Evolutionary conservation across 2,797 vertebrate species (phyloP), one percentile per base, ranked within the genome.

Genomic region (Podarcis lilfordi): DNA sequence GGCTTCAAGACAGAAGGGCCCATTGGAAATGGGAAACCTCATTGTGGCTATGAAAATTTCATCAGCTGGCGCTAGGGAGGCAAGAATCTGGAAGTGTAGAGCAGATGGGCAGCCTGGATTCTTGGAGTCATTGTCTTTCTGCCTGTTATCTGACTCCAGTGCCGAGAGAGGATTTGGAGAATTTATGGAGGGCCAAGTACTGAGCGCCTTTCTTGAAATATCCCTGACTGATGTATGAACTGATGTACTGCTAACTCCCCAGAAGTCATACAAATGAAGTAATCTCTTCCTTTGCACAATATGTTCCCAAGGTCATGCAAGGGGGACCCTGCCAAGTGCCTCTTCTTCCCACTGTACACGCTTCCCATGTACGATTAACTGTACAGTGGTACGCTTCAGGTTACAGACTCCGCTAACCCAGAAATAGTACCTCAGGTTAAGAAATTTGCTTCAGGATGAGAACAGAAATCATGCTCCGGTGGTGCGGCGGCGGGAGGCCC

Each of bases 41-140:
- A 93, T 93, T 88, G 35, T 43, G 75, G 89, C 95, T 95, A 96
- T 97, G 95, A 97, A 97, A 97, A 95, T 96, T 96, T 97, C 95
- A 97, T 97, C 96, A 97, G 95, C 94, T 94, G 89, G 94, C 25
- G 90, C 91, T 92, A 74, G 86, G 92, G 95, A 93, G 93, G 95
- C 91, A 92, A 95, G 94, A 96, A 95, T 94, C 94, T 93, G 94
- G 95, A 96, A 96, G 94, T 92, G 61, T 11, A 88, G 89, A 96
- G 93, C 97, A 97, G 96, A 97, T 97, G 97, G 96, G 85, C 91
- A 95, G 95, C 94, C 93, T 96, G 92, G 94, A 97, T 97, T 97
- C 96, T 96, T 95, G 96, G 94, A 96, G 94, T 94, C 93, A 97
- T 97, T 97, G 96, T 97, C 95, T 95, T 96, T 93, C 92, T 93